Evolutionary conservation across 2,888 invertebrate genomes (phyloP).

Genomic region (Ecdyonurus torrentis): DNA sequence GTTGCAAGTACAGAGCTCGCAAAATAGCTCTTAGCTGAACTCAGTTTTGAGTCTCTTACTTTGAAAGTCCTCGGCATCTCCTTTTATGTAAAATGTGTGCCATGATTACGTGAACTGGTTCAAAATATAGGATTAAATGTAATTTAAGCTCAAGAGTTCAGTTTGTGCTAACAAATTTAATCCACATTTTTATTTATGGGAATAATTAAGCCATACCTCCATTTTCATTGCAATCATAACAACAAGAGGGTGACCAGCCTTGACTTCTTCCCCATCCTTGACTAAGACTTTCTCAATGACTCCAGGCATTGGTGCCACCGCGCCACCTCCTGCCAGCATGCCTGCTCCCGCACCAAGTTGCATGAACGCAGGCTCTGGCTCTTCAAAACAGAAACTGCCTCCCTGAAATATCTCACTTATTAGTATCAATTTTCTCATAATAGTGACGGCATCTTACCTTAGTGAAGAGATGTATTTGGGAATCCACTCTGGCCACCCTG

Average conservation of each 20-base stretch:
- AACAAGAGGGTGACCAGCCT: slow-evolving; percentile 75
- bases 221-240: slow-evolving; percentile 99
- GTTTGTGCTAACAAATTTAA: not conserved
- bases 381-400: slow-evolving; percentile 45
- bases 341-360: slow-evolving; percentile 25
- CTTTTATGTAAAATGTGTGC: too few relatives aligned
- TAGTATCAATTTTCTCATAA: not conserved
- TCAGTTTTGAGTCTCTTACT: too few relatives aligned
- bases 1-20: too few relatives aligned
- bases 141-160: not conserved
- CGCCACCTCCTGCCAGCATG: slow-evolving; percentile 31
- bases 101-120: not conserved
- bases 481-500: slow-evolving; percentile 37
- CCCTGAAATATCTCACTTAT: slow-evolving; percentile 30
- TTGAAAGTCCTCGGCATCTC: too few relatives aligned
- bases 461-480: slow-evolving; percentile 45
- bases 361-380: slow-evolving; percentile 42
- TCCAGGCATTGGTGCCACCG: slow-evolving; percentile 90
- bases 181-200: not conserved
- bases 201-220: slow-evolving; percentile 46
- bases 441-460: slow-evolving; percentile 25
- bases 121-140: not conserved
- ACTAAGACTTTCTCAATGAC: slow-evolving; percentile 83
- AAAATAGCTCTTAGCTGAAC: too few relatives aligned
- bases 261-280: slow-evolving; percentile 59